phyloP scores from a whole-genome alignment of 2,888 invertebrate species.

The Pachymerium ferrugineum region DNA sequence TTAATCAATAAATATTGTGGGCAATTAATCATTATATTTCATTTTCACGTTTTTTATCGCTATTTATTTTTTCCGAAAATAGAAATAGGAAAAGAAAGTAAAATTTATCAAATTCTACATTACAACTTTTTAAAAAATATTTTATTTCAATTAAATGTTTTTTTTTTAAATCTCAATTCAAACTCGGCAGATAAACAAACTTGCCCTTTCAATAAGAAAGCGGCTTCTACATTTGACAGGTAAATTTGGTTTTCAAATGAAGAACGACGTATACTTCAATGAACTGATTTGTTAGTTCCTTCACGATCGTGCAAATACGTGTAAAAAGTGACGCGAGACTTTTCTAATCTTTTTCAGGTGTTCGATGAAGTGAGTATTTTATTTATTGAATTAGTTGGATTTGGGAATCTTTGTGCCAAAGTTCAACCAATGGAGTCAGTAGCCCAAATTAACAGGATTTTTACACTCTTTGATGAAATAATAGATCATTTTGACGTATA shows the following conservation, averaged over 20 bases:
- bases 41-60: too few species aligned
- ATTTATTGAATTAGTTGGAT: constrained; percentile 67
- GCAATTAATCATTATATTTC: too few species aligned
- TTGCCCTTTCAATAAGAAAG: not conserved
- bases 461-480: constrained; percentile 74
- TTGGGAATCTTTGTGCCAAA: constrained; percentile 54
- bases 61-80: too few species aligned
- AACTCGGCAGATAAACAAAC: too few species aligned
- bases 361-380: constrained; percentile 72
- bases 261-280: not conserved
- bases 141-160: too few species aligned
- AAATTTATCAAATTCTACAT: too few species aligned
- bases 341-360: constrained; percentile 53
- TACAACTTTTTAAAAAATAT: too few species aligned
- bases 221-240: not conserved
- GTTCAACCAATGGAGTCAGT: constrained; percentile 70
- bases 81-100: too few species aligned
- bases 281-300: not conserved
- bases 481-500: constrained; percentile 80
- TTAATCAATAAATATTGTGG: not conserved
- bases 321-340: not conserved
- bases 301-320: not conserved
- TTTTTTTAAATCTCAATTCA: too few species aligned
- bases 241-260: not conserved
- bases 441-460: constrained; percentile 76